These are phyloP conservation scores for Periplaneta americana DNA, from an alignment of 1,140 invertebrate species.

Conservation along the genomic window DNA sequence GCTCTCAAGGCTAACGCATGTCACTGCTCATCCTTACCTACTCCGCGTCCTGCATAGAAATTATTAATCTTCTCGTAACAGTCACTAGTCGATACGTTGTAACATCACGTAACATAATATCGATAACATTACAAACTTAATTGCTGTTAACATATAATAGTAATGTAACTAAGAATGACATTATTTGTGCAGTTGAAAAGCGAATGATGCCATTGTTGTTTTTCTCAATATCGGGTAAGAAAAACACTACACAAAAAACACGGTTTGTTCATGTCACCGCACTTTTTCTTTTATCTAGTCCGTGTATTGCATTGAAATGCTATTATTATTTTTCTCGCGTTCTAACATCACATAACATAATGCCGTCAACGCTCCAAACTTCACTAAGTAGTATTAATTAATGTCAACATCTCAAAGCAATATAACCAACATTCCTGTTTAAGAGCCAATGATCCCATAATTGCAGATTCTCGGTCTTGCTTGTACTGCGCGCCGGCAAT, in stretches of 20 bases:
- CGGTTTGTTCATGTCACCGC: not conserved
- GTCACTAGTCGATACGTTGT: too few species aligned
- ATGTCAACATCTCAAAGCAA: not conserved
- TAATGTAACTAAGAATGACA: too few species aligned
- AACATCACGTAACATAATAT: too few species aligned
- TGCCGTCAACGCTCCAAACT: not conserved
- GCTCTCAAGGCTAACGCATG: not conserved
- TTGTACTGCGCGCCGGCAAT: not conserved
- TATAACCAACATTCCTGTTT: not conserved
- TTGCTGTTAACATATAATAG: too few species aligned
- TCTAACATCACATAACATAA: not conserved
- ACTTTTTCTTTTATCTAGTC: too few species aligned
- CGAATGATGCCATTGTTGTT: too few species aligned
- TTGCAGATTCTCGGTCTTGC: not conserved
- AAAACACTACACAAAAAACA: too few species aligned
- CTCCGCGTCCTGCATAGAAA: too few species aligned
- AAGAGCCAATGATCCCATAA: not conserved
- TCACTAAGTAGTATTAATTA: not conserved
- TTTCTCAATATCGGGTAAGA: too few species aligned
- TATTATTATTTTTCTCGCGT: not conserved
- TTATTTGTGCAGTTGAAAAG: too few species aligned
- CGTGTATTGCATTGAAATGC: not conserved
- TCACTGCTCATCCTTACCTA: not conserved
- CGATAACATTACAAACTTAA: too few species aligned
- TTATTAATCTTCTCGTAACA: too few species aligned